Percentiles rank a stretch among this genome's conserved stretches.
These are phyloP conservation scores for Acrossocheilus wenchowensis DNA, from an alignment of 2,797 vertebrate species.

Conservation along the genomic window DNA sequence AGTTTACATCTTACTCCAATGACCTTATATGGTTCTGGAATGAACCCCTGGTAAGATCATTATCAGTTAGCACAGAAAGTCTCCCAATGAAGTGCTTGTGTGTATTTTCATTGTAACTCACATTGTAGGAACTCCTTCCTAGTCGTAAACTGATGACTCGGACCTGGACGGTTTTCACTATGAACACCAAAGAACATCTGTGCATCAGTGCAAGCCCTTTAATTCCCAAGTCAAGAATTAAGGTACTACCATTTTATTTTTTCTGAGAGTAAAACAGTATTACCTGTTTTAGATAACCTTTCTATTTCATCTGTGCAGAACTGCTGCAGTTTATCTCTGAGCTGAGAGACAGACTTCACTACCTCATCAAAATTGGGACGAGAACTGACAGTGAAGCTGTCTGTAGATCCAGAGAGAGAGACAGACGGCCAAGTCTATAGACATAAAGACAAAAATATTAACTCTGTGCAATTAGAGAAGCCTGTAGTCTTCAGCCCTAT, in stretches of 20 bases:
- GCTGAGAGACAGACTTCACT: not conserved
- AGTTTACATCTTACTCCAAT: not conserved
- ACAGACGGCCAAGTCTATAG: not conserved
- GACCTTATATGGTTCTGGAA: not conserved
- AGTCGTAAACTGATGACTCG: not conserved
- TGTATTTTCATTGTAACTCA: slow-evolving; percentile 4
- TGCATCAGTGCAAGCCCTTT: not conserved
- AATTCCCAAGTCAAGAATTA: not conserved
- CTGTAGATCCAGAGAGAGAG: not conserved
- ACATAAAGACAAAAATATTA: not conserved
- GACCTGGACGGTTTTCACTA: slow-evolving; percentile 8
- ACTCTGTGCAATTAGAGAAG: not conserved
- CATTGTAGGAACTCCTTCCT: slow-evolving; percentile 8
- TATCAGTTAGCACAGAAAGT: not conserved
- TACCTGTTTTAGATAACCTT: too few species aligned
- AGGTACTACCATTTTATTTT: not conserved
- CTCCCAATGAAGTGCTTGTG: slow-evolving; percentile 6
- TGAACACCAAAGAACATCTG: not conserved
- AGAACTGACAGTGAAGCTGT: not conserved
- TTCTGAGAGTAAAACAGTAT: too few species aligned
- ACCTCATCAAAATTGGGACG: not conserved
- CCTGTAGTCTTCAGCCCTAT: not conserved
- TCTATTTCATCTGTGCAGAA: too few species aligned
- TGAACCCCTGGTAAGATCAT: not conserved
- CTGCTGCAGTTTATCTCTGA: not conserved